These are phyloP conservation scores for Parnassius glacialis DNA, from an alignment of 2,888 invertebrate species.

Conservation along the genomic window DNA sequence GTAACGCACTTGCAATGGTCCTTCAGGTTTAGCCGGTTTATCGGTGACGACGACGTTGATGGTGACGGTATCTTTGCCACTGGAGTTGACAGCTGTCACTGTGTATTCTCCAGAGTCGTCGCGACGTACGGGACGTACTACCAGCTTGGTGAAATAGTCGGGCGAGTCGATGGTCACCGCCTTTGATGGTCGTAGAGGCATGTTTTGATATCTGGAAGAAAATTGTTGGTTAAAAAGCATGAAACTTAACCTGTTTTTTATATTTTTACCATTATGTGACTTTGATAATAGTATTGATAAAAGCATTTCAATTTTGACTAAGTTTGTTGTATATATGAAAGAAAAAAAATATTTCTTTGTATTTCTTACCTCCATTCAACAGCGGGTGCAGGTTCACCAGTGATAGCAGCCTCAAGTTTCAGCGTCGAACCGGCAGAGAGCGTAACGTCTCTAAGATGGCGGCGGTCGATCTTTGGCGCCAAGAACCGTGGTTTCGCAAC, in stretches of 20 bases:
- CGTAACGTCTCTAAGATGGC: slow-evolving; percentile 93
- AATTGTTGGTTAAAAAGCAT: not conserved
- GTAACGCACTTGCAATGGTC: slow-evolving; percentile 88
- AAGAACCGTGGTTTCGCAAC: slow-evolving; percentile 92
- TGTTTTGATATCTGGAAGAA: slow-evolving; percentile 84
- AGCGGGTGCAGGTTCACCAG: slow-evolving; percentile 97
- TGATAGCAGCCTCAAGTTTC: slow-evolving; percentile 95
- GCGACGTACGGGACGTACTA: slow-evolving; percentile 88
- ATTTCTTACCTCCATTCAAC: slow-evolving; percentile 88
- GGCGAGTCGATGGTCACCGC: slow-evolving; percentile 90
- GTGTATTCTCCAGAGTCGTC: slow-evolving; percentile 94
- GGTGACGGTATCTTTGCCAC: slow-evolving; percentile 91
- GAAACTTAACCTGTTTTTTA: too few relatives aligned
- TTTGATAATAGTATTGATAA: too few relatives aligned
- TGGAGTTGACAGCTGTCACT: slow-evolving; percentile 91
- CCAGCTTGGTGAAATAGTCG: slow-evolving; percentile 93
- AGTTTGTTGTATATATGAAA: too few relatives aligned
- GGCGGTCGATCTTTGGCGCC: slow-evolving; percentile 97
- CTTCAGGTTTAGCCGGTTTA: slow-evolving; percentile 93
- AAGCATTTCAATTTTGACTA: too few relatives aligned
- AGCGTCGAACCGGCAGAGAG: slow-evolving; percentile 95
- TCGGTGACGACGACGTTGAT: slow-evolving; percentile 92
- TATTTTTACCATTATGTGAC: too few relatives aligned
- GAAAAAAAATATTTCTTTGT: too few relatives aligned
- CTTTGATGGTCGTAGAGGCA: slow-evolving; percentile 85